Evolutionary conservation across 2,113 vertebrate species (phyloP), one percentile per base, ranked within the genome.

Genomic region (Symphodus melops): DNA sequence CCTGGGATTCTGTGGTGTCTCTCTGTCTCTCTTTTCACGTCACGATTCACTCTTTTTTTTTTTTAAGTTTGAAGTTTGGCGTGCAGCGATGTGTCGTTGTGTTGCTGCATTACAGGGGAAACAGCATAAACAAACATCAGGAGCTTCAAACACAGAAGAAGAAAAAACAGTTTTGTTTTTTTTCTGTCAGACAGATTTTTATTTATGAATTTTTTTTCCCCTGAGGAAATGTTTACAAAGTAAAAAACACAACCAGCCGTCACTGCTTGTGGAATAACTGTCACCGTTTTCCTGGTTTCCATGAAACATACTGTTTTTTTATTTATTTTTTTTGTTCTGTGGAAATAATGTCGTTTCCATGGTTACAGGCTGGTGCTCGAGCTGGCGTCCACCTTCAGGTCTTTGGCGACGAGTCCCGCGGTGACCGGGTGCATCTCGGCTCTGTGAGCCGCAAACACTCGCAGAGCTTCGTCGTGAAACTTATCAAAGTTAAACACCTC

Each of bases 401-500:
- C 97, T 63, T 95, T 98, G 70, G 94, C 92, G 70, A 98, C 95
- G 58, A 99, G 91, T 86, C 93, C 94, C 1, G 95, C 89, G 1
- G 97, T 98, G 81, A 97, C 95, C 0, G 95, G 95, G 66, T 99
- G 98, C 97, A 99, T 97, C 4, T 68, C 92, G 0, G 77, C 88
- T 52, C 91, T 93, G 36, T 96, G 90, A 68, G 94, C 92, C 53
- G 91, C 69, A 77, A 96, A 99, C 0, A 92, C 46, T 8, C 58
- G 84, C 36, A 97, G 74, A 0, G 96, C 90, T 88, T 95, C 92
- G 3, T 95, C 92, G 0, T 56, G 93, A 58, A 86, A 94, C 82
- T 96, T 96, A 4, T 96, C 95, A 72, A 96, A 98, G 86, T 79
- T 91, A 46, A 94, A 96, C 20, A 99, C 94, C 39, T 99, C 97